Evolutionary conservation across 2,888 invertebrate genomes (phyloP).

Genomic region (Aleiodes testaceus): DNA sequence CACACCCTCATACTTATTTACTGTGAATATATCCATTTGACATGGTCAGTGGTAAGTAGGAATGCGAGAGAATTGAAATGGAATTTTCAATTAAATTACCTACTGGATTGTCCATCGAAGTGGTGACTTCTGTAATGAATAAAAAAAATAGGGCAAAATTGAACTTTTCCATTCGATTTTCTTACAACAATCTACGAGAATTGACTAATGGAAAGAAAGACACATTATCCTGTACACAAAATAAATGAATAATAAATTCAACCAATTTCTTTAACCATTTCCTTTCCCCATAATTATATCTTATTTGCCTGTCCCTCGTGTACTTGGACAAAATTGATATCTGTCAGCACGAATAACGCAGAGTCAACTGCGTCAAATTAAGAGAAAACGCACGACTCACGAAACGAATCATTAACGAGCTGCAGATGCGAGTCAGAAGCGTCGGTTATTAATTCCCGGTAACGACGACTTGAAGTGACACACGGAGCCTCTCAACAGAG

Average conservation of each 20-base stretch:
- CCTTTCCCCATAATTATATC: slow-evolving; percentile 18
- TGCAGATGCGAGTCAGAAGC: slow-evolving; percentile 46
- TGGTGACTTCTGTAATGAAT: too few species aligned
- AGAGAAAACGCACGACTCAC: slow-evolving; percentile 42
- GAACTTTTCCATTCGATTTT: too few species aligned
- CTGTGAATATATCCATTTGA: slow-evolving; percentile 21
- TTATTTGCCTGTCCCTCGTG: slow-evolving; percentile 16
- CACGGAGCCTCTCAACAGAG: slow-evolving; percentile 12
- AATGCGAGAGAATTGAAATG: not conserved
- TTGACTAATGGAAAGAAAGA: too few species aligned
- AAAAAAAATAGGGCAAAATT: too few species aligned
- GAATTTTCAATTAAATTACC: not conserved
- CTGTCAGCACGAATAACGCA: slow-evolving; percentile 43
- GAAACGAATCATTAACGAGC: slow-evolving; percentile 52
- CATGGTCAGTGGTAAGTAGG: slow-evolving; percentile 10
- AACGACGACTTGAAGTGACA: slow-evolving; percentile 45
- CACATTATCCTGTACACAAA: too few species aligned
- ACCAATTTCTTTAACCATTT: not conserved
- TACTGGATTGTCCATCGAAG: not conserved
- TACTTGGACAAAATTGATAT: slow-evolving; percentile 45
- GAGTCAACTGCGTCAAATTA: slow-evolving; percentile 44
- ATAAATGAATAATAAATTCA: not conserved
- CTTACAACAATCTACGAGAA: too few species aligned
- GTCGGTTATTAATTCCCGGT: slow-evolving; percentile 45
- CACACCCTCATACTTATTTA: slow-evolving; percentile 37